phyloP scores from a whole-genome alignment of 2,888 invertebrate genomes.

The Folsomia candida region DNA sequence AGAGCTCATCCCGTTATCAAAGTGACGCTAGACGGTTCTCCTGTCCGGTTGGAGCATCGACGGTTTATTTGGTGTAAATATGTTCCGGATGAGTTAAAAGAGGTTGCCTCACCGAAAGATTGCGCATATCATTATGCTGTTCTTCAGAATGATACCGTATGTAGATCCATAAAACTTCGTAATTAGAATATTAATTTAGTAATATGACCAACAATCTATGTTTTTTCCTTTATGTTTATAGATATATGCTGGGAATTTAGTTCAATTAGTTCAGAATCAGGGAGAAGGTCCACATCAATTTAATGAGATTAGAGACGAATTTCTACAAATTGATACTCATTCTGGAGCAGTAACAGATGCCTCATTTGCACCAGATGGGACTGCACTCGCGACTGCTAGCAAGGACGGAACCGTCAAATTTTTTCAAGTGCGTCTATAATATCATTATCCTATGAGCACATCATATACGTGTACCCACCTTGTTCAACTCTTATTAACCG shows the following conservation, averaged over 20 bases:
- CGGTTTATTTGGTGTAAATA: constrained; percentile 92
- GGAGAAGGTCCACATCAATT: constrained; percentile 55
- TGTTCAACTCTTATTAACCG: not conserved
- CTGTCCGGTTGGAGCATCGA: constrained; percentile 55
- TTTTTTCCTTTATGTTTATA: constrained; percentile 51
- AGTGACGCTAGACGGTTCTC: constrained; percentile 57
- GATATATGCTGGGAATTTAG: constrained; percentile 62
- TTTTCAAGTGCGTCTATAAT: constrained; percentile 64
- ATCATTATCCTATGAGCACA: not conserved
- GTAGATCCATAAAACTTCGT: constrained; percentile 52
- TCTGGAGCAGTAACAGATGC: constrained; percentile 73
- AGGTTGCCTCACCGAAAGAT: constrained; percentile 59
- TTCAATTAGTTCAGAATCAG: constrained; percentile 56
- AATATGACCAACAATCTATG: not conserved
- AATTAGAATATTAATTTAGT: constrained; percentile 1
- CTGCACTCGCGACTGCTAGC: constrained; percentile 86
- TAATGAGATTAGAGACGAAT: constrained; percentile 56
- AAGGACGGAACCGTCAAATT: constrained; percentile 87
- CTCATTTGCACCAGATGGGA: constrained; percentile 89
- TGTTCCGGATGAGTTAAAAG: constrained; percentile 65
- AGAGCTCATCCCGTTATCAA: constrained; percentile 64
- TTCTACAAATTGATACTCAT: constrained; percentile 63
- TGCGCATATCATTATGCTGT: constrained; percentile 76
- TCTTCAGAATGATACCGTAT: constrained; percentile 68
- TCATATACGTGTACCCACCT: not conserved